These are phyloP conservation scores for Aegithalos caudatus DNA, from an alignment of 2,113 vertebrate genomes.

Conservation along the genomic window DNA sequence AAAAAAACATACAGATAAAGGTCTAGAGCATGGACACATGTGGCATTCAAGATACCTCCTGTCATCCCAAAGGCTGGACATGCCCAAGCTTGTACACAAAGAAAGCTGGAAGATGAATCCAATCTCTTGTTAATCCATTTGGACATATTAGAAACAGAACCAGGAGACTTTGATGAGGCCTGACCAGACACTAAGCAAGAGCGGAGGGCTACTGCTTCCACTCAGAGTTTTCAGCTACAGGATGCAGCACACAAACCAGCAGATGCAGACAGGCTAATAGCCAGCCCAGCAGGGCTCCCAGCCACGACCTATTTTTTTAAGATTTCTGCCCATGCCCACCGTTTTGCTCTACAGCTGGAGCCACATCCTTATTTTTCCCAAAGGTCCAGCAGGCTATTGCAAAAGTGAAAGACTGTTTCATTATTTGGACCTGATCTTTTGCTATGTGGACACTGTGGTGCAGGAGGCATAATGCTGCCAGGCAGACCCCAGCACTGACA, in stretches of 20 bases:
- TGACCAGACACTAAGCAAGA: not conserved
- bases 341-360: not conserved
- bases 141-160: not conserved
- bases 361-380: not conserved
- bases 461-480: not conserved
- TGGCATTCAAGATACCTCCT: not conserved
- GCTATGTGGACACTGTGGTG: fast-evolving
- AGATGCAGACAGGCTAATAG: not conserved
- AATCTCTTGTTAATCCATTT: not conserved
- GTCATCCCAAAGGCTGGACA: not conserved
- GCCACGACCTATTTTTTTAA: not conserved
- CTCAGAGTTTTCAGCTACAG: not conserved
- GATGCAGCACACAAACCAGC: fast-evolving
- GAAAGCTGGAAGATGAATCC: not conserved
- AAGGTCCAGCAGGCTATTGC: fast-evolving
- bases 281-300: not conserved
- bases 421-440: not conserved
- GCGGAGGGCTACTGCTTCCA: not conserved
- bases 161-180: not conserved
- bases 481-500: not conserved
- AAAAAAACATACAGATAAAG: not conserved
- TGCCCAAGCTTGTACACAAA: not conserved
- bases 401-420: not conserved
- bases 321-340: not conserved
- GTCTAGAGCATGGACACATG: not conserved